A percentile compares a stretch with the other conserved stretches of the same genome.
phyloP scores from a whole-genome alignment of 2,888 invertebrate genomes.

The Callosobruchus maculatus region DNA sequence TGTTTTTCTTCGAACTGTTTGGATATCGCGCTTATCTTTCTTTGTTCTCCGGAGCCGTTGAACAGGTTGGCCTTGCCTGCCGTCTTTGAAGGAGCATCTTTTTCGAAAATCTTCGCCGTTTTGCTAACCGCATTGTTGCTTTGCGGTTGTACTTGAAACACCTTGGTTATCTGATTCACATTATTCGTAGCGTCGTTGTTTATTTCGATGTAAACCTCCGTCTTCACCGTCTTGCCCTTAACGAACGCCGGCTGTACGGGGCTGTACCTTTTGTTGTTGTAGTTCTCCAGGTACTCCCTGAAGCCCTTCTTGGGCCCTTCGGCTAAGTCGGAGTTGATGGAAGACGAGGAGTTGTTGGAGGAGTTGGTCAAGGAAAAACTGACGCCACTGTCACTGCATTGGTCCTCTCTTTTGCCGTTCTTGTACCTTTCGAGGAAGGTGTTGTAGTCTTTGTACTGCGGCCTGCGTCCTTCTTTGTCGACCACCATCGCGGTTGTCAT shows the following conservation, averaged over 20 bases:
- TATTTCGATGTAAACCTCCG: conserved; percentile 40
- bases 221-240: conserved; percentile 30
- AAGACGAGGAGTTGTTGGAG: conserved; percentile 26
- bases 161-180: conserved; percentile 12
- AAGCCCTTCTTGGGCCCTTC: conserved; percentile 23
- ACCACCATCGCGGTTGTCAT: conserved; percentile 22
- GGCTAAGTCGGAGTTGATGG: conserved; percentile 26
- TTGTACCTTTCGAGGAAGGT: conserved; percentile 39
- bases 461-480: conserved; percentile 22
- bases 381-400: conserved; percentile 10
- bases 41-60: conserved; percentile 10
- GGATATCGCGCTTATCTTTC: conserved; percentile 19
- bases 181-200: conserved; percentile 19
- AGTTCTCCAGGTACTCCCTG: conserved; percentile 30
- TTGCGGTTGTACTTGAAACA: conserved; percentile 13
- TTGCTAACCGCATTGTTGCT: conserved; percentile 13
- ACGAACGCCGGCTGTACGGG: conserved; percentile 27
- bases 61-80: background rate
- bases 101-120: conserved; percentile 19
- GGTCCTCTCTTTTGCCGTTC: conserved; percentile 31
- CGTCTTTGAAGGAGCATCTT: background rate
- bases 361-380: conserved; percentile 27
- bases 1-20: conserved; percentile 21
- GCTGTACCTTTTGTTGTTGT: conserved; percentile 30
- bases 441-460: conserved; percentile 40